These are phyloP conservation scores for Pteromalus puparum DNA, from an alignment of 1,140 invertebrate genomes.

Conservation along the genomic window DNA sequence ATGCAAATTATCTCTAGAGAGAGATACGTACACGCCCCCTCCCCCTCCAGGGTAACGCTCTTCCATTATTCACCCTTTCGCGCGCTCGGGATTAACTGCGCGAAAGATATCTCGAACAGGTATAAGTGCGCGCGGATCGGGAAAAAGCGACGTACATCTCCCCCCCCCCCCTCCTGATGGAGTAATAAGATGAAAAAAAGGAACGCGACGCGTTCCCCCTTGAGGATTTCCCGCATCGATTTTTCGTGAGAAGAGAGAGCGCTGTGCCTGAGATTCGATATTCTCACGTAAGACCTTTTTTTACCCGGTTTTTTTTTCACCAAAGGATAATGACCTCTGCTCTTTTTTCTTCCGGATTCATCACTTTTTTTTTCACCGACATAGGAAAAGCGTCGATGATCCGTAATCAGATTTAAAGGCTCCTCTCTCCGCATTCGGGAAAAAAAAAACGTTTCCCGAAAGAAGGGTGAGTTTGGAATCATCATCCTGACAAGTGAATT, in stretches of 20 bases:
- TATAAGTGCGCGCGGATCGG: not conserved
- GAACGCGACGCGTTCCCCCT: not conserved
- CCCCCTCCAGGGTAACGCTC: not conserved
- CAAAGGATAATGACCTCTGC: not conserved
- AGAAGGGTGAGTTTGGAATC: not conserved
- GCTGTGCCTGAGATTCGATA: not conserved
- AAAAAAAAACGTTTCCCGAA: not conserved
- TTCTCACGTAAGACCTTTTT: slow-evolving; percentile 2
- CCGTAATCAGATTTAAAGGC: slow-evolving; percentile 32
- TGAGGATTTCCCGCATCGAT: slow-evolving; percentile 8
- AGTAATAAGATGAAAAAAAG: slow-evolving; percentile 14
- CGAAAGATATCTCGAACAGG: not conserved
- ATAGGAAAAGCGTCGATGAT: not conserved
- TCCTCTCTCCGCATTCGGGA: not conserved
- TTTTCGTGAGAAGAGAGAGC: slow-evolving; percentile 4
- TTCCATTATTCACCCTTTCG: not conserved
- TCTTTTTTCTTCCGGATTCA: slow-evolving; percentile 12
- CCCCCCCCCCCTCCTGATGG: too few relatives aligned
- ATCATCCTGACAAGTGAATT: slow-evolving; percentile 31
- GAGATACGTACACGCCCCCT: not conserved
- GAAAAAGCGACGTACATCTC: not conserved
- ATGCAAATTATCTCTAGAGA: not conserved
- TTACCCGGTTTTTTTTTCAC: not conserved
- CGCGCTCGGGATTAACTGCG: too few relatives aligned
- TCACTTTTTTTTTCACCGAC: not conserved